Evolutionary conservation across 92 coral and sea anemone species (phyloP), one percentile per base, ranked within the genome.

Genomic region (Isaurus tuberculatus): DNA sequence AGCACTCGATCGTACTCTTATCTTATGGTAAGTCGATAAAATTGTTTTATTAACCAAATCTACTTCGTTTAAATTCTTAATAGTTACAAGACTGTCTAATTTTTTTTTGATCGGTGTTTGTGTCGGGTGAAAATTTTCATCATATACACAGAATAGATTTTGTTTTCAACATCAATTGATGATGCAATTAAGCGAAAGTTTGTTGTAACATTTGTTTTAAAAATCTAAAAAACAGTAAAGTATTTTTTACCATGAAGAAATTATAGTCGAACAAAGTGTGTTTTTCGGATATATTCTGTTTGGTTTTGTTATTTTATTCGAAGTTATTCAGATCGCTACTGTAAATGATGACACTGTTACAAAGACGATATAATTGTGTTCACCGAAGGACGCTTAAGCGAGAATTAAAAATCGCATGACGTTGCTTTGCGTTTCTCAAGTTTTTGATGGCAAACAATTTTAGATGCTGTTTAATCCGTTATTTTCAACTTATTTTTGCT

Each of bases 11-110:
- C 2, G 22, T 23, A 43, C 75, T 2, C 10, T 42, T 70, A 3
- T 70, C 53, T 37, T 70, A 9, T 15, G 51, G 75, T 70, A 70
- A 43, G 75, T 70, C 17, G 55, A 25, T 10, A 70, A 20, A 20
- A 40, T 23, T 34, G 30, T 20, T 22, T 25, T 36, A 22, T 37
- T 70, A 22, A 23, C 13, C 20, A 7, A 4, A 22, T 70, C 28
- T 23, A 22, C 51, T n/a, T 10, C 4, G 49, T 23, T 36, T 70
- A 22, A 23, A 70, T 10, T 22, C 28, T 20, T 2, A 11, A 14
- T 22, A 42, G 8, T 37, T 19, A 1, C 29, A 34, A 19, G 74
- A 69, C 36, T n/a, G 9, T 19, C 22, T 4, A 70, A 40, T 0
- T 23, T 70, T 5, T 40, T 1, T 23, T 14, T 25, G 11, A 63